Evolutionary conservation across 2,888 invertebrate genomes (phyloP).

Genomic region (Heteromurus nitidus): DNA sequence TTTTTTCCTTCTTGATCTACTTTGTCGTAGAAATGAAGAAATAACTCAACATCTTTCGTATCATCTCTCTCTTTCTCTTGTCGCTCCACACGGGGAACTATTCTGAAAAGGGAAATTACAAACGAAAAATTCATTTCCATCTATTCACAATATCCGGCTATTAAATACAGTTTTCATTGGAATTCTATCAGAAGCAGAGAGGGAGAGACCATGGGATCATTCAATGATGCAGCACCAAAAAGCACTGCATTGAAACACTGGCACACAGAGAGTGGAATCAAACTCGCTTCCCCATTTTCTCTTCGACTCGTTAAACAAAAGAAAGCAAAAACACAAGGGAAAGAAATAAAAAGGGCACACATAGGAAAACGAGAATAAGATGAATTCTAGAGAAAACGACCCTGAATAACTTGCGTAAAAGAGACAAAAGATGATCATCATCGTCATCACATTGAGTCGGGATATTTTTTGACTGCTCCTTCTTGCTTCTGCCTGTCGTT

Average conservation of each 20-base stretch:
- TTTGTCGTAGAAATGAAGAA: background rate
- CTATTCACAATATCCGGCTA: conserved; percentile 45
- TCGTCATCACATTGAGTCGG: conserved; percentile 11
- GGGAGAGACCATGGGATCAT: too few species aligned
- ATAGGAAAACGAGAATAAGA: conserved; percentile 29
- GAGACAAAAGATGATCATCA: conserved; percentile 32
- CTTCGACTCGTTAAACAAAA: conserved; percentile 40
- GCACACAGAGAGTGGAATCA: too few species aligned
- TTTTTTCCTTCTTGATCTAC: too few species aligned
- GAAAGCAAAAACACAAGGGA: conserved; percentile 31
- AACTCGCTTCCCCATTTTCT: background rate
- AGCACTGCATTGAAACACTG: too few species aligned
- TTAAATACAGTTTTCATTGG: conserved; percentile 52
- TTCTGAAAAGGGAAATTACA: conserved; percentile 42
- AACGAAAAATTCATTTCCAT: conserved; percentile 38
- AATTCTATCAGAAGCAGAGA: conserved; percentile 35
- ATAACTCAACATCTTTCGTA: background rate
- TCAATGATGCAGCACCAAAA: too few species aligned
- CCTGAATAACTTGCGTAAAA: conserved; percentile 43
- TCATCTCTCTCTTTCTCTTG: background rate
- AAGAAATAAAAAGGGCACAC: conserved; percentile 25
- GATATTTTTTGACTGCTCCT: conserved; percentile 35
- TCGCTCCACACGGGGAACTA: background rate
- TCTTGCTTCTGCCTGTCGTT: conserved; percentile 16
- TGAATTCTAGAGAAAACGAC: conserved; percentile 30